Evolutionary conservation across 2,113 vertebrate species (phyloP).

Genomic region (Chaetops frenatus): DNA sequence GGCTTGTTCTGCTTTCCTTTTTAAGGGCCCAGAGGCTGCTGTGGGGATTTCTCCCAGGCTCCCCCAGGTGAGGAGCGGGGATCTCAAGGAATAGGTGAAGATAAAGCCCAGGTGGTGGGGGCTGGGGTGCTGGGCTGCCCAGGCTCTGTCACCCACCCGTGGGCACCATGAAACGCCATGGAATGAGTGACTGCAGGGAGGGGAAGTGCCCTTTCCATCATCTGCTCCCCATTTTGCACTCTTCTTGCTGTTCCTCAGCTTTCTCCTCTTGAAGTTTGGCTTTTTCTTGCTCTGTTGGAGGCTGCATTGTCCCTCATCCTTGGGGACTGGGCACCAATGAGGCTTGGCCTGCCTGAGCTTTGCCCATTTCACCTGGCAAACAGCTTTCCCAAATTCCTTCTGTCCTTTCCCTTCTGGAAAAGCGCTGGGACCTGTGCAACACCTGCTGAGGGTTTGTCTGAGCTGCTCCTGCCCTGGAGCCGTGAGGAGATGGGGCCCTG

Average conservation of each 20-base stretch:
- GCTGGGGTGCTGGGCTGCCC: not conserved
- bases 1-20: not conserved
- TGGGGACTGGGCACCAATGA: rapidly evolving
- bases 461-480: not conserved
- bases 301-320: not conserved
- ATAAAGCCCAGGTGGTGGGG: not conserved
- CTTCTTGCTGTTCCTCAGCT: not conserved
- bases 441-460: rapidly evolving
- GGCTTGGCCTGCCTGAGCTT: not conserved
- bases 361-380: not conserved
- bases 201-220: not conserved
- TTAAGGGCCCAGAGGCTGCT: not conserved
- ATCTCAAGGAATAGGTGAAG: not conserved
- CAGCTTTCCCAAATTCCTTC: not conserved
- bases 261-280: not conserved
- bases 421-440: not conserved
- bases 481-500: rapidly evolving
- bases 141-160: not conserved
- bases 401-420: not conserved
- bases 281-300: not conserved
- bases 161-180: rapidly evolving
- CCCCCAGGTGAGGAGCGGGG: rapidly evolving
- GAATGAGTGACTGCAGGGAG: not conserved
- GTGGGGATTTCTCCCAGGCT: not conserved
- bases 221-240: not conserved